Conservation (phyloP, 2,113 vertebrate genomes). For the Monopterus albus region DNA sequence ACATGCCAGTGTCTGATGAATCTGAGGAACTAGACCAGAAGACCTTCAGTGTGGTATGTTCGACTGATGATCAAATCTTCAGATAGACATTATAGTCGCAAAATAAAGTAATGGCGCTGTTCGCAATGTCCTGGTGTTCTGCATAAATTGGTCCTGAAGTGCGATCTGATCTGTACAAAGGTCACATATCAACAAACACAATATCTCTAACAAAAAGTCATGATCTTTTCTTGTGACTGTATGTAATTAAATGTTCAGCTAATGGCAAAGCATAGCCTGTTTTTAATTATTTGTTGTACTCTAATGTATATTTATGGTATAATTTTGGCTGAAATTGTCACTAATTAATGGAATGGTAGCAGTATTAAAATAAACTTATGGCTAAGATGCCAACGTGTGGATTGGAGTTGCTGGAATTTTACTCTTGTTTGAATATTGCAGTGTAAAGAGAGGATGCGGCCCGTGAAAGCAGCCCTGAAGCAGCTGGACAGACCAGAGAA, state of each 20-base stretch:
- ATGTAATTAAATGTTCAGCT: not conserved
- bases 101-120: no score
- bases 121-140: no score
- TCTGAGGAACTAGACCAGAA: constrained; percentile 98
- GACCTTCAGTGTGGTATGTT: constrained; percentile 96
- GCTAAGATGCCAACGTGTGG: not conserved
- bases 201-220: no score
- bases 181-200: no score
- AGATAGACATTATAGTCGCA: no score
- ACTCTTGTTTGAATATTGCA: constrained; percentile 56
- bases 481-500: constrained; percentile 97
- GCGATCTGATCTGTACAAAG: no score
- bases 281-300: not conserved
- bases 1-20: constrained; percentile 89
- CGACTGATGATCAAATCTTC: no score
- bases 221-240: no score
- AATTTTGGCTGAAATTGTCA: no score
- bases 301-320: not conserved
- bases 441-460: constrained; percentile 99
- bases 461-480: constrained; percentile 97
- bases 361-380: no score
- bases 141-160: no score
- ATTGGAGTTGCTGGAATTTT: not conserved
- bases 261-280: not conserved
- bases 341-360: no score